A percentile compares a stretch with the other conserved stretches of the same genome.
Evolutionary conservation across 2,888 invertebrate genomes (phyloP).

Genomic region (Helicoverpa assulta): DNA sequence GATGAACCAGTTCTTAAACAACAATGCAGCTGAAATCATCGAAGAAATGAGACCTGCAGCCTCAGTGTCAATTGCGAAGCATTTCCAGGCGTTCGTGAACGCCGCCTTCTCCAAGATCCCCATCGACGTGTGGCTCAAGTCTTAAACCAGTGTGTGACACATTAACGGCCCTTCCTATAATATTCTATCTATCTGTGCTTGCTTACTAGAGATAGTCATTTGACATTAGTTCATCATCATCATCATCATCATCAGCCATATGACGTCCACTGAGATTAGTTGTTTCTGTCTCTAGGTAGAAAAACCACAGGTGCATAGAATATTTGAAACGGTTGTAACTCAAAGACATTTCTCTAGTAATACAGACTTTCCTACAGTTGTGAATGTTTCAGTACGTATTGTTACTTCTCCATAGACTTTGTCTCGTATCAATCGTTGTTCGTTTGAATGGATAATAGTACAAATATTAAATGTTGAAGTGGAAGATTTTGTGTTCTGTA

Average conservation of each 20-base stretch:
- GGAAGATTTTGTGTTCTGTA: background rate
- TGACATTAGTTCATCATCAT: too few relatives aligned
- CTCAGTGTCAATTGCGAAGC: conserved; percentile 92
- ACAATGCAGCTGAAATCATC: conserved; percentile 94
- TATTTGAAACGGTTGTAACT: conserved; percentile 3
- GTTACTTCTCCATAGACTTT: conserved; percentile 26
- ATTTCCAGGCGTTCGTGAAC: conserved; percentile 94
- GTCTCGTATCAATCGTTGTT: background rate
- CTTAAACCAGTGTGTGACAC: conserved; percentile 68
- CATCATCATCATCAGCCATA: too few relatives aligned
- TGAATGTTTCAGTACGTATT: conserved; percentile 24
- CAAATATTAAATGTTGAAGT: conserved; percentile 19
- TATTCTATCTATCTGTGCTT: too few relatives aligned
- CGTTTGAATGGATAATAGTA: conserved; percentile 9
- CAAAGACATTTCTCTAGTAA: conserved; percentile 4
- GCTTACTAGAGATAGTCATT: too few relatives aligned
- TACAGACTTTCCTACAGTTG: conserved; percentile 27
- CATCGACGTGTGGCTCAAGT: conserved; percentile 92
- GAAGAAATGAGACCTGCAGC: conserved; percentile 95
- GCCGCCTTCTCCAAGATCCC: conserved; percentile 93
- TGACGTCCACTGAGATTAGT: too few relatives aligned
- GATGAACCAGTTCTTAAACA: conserved; percentile 95
- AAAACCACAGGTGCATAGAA: too few relatives aligned
- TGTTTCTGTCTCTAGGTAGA: too few relatives aligned
- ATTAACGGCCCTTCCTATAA: background rate